Evolutionary conservation across 2,888 invertebrate genomes (phyloP).

Genomic region (Eilema caniola): DNA sequence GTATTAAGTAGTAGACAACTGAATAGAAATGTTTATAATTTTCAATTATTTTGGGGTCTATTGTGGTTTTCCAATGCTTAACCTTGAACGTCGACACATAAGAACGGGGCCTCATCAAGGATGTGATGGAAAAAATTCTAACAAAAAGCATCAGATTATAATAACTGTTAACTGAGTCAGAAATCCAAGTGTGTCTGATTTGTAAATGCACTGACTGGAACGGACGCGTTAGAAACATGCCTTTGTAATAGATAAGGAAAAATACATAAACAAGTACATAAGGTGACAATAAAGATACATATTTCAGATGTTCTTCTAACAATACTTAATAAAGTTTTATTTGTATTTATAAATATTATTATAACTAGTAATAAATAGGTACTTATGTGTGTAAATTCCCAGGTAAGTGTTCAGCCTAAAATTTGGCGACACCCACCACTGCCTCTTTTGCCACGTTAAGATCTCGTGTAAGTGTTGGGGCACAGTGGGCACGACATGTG

Average conservation of each 20-base stretch:
- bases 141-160: not conserved
- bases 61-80: not conserved
- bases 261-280: not conserved
- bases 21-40: too few species aligned
- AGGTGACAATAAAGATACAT: not conserved
- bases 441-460: too few species aligned
- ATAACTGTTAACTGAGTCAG: slow-evolving; percentile 4
- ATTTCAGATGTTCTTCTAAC: not conserved
- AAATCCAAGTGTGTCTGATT: slow-evolving; percentile 1
- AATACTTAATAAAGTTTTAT: too few species aligned
- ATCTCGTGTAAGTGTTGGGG: too few species aligned
- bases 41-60: too few species aligned
- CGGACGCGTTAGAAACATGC: not conserved
- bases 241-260: not conserved
- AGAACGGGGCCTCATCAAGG: not conserved
- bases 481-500: too few species aligned
- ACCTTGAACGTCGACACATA: not conserved
- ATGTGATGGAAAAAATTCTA: not conserved
- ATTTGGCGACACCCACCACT: too few species aligned
- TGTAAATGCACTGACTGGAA: not conserved
- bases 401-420: too few species aligned
- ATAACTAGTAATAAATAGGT: too few species aligned
- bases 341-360: too few species aligned
- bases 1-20: too few species aligned
- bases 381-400: too few species aligned